Base-by-base conservation (phyloP, 2,797 vertebrate species). In the Dryobates pubescens region DNA sequence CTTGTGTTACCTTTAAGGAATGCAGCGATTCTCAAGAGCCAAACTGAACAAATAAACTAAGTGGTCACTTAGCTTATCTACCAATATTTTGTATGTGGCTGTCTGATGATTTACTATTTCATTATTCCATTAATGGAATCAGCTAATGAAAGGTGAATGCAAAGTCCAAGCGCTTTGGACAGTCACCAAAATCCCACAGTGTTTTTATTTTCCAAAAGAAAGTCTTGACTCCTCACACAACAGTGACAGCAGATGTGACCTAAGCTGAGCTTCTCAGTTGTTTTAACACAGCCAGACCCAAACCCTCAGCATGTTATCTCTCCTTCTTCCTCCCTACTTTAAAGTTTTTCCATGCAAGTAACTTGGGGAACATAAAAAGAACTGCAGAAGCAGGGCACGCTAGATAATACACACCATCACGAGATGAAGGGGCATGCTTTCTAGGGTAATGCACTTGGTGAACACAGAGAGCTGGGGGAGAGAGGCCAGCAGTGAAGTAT, bases 401-500 rank as follows among this genome's bases (percentile, higher is more conserved):
- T 73, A 61, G 43, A 69, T 91, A 73, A 88, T 59, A 88, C 30
- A 65, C 19, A 51, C 41, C 43, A 15, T 36, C 47, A 34, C 12
- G 77, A 92, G 90, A 87, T 26, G 38, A 77, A 92, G 87, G 71
- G 61, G 41, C 7, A n/a, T 10, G 32, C 45, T 88, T 58, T 74
- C 68, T 34, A 74, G 77, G 93, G 76, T 26, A 91, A 81, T 7
- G 57, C 61, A 29, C 69, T 56, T 22, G 32, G 57, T 73, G 78
- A 81, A 57, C 38, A n/a, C 38, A 64, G 49, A 17, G 62, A 61
- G 54, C 70, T 17, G 45, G 22, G 15, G 38, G 64, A 88, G 70
- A 70, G 49, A 89, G 45, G 68, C 64, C 62, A 69, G 70, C 74
- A 65, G n/a, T 92, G 92, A 96, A 95, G 80, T 74, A 93, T 94